Percentiles rank a stretch among this genome's conserved stretches.
phyloP scores from a whole-genome alignment of 2,888 invertebrate genomes.

The Protophormia terraenovae region DNA sequence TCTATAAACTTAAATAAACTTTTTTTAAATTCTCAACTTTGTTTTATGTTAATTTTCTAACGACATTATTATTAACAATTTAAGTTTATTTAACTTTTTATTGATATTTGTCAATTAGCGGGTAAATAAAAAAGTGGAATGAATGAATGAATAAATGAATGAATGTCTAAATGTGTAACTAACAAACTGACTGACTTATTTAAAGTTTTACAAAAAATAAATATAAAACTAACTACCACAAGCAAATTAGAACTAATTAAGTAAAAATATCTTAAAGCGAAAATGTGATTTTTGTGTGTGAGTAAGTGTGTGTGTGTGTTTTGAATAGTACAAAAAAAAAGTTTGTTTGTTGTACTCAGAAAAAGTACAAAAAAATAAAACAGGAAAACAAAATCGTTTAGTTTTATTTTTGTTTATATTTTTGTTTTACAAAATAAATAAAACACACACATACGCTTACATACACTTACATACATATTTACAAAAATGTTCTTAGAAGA shows the following conservation, averaged over 20 bases:
- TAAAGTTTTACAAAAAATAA: slow-evolving; percentile 29
- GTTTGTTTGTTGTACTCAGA: slow-evolving; percentile 10
- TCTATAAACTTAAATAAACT: no score
- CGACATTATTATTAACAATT: not conserved
- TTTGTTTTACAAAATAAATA: slow-evolving; percentile 3
- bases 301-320: not conserved
- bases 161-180: slow-evolving; percentile 1
- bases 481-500: slow-evolving; percentile 1
- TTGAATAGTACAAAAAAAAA: not conserved
- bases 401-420: not conserved
- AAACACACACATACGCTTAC: not conserved
- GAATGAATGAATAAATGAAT: not conserved
- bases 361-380: no score
- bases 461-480: not conserved
- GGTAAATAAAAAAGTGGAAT: slow-evolving; percentile 9
- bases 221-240: slow-evolving; percentile 42
- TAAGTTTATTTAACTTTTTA: not conserved
- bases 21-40: not conserved
- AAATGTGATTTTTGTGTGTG: slow-evolving; percentile 8
- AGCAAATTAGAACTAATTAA: slow-evolving; percentile 54
- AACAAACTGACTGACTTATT: not conserved
- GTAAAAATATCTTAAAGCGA: slow-evolving; percentile 45
- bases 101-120: slow-evolving; percentile 40
- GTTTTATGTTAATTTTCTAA: not conserved
- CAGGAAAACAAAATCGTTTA: not conserved